phyloP scores from a whole-genome alignment of 2,797 vertebrate genomes.

The Chaetodon trifasciatus region DNA sequence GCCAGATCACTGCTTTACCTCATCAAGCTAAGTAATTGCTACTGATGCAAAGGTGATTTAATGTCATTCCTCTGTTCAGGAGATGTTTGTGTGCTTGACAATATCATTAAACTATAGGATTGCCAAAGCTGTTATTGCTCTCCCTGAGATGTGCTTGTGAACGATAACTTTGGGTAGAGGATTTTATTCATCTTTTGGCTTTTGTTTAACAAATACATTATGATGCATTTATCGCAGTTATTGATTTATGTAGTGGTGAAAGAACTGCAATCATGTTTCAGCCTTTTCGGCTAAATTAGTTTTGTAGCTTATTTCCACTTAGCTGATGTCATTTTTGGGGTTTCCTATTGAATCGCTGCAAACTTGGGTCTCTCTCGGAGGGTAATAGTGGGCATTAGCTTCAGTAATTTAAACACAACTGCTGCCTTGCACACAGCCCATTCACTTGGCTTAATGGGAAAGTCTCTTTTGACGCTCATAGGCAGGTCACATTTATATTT shows the following conservation, averaged over 20 bases:
- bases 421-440: not conserved
- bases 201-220: constrained; percentile 38
- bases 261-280: constrained; percentile 22
- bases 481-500: constrained; percentile 30
- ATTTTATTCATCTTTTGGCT: constrained; percentile 15
- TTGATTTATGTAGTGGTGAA: constrained; percentile 30
- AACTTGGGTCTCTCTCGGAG: not conserved
- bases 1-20: constrained; percentile 8
- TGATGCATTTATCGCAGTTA: constrained; percentile 33
- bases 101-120: not conserved
- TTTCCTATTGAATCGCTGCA: not conserved
- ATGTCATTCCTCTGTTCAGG: constrained; percentile 2
- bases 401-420: constrained; percentile 27
- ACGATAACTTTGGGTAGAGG: not conserved
- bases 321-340: constrained; percentile 12
- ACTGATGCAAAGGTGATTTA: constrained; percentile 10
- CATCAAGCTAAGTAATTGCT: not conserved
- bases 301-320: constrained; percentile 25
- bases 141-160: not conserved
- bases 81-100: constrained; percentile 16
- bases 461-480: constrained; percentile 5
- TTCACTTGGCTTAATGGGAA: constrained; percentile 16
- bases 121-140: not conserved
- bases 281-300: constrained; percentile 11
- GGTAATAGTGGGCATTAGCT: not conserved